phyloP scores from a whole-genome alignment of 2,888 invertebrate genomes.

The Tipula unca region DNA sequence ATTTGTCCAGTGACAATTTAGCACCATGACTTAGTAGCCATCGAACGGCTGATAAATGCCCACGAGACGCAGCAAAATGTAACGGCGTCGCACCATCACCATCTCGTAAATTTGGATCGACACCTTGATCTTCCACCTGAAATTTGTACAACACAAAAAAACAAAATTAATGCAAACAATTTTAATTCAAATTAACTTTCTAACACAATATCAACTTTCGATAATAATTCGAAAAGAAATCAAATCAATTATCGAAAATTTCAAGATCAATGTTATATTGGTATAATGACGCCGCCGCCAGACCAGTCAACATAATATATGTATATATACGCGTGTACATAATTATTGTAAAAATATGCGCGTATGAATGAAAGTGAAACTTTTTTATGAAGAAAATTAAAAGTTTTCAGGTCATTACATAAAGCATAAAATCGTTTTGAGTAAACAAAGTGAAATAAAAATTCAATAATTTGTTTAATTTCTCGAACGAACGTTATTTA shows the following conservation, averaged over 20 bases:
- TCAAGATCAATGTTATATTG: neutral
- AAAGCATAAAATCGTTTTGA: neutral
- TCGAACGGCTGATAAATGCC: conserved; percentile 68
- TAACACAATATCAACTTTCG: neutral
- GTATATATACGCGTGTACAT: neutral
- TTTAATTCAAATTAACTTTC: neutral
- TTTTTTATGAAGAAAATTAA: neutral
- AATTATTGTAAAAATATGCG: neutral
- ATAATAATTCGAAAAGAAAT: neutral
- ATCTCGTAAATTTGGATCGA: conserved; percentile 76
- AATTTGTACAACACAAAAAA: conserved; percentile 18
- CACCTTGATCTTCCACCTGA: conserved; percentile 72
- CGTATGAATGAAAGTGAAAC: neutral
- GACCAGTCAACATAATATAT: too few species aligned
- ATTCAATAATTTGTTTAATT: neutral
- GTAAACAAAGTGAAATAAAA: neutral
- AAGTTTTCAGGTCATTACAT: neutral
- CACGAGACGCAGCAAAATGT: conserved; percentile 81
- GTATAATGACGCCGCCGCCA: neutral
- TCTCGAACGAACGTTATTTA: neutral
- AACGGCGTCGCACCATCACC: conserved; percentile 84
- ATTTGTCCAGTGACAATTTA: conserved; percentile 69
- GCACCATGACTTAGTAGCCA: conserved; percentile 82
- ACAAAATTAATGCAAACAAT: neutral
- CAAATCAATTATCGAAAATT: neutral